Base-by-base conservation (phyloP, 2,888 invertebrate species). In the Molanna angustata region DNA sequence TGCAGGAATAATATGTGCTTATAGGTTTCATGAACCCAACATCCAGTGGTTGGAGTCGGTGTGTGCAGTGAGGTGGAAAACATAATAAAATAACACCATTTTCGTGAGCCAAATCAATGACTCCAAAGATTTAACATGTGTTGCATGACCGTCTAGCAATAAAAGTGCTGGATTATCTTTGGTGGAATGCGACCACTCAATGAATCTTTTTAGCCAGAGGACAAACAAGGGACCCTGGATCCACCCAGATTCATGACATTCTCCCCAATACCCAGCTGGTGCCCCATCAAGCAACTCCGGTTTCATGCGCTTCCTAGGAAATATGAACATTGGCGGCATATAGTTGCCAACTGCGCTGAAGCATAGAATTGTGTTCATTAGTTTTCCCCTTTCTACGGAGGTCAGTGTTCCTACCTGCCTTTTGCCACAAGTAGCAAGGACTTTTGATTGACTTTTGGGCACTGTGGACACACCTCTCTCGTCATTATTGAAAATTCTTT, bases 291-390 rank as follows among this genome's bases (percentile, higher is more conserved):
- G 35, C 9, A 35, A 35, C 14, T 35, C 35, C 11, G 14, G 9
- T 6, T 35, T 35, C 35, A 35, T 35, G 4, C 14, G 35, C 35
- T 7, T 35, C 35, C 35, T 35, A 6, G 35, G 35, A 13, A 35
- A 35, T 9, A 35, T 35, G 14, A 35, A 35, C 35, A 35, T 35
- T 35, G 35, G 35, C 6, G 35, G 35, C 35, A 35, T 35, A 35
- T 35, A 35, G 35, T 7, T 13, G 14, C 35, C 35, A 13, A 13
- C 35, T 35, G 35, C 35, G n/a, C 35, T 35, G 35, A 35, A 35
- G 14, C 35, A 35, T 6, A 35, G 7, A 11, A 35, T 13, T 7
- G 35, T 35, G 9, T 6, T 35, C 9, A 35, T 35, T 13, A 7
- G n/a, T 11, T 35, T 27, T 13, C 35, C 35, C 14, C 9, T 7